These are phyloP conservation scores for Clinocottus analis DNA, from an alignment of 2,113 vertebrate genomes.

Conservation along the genomic window DNA sequence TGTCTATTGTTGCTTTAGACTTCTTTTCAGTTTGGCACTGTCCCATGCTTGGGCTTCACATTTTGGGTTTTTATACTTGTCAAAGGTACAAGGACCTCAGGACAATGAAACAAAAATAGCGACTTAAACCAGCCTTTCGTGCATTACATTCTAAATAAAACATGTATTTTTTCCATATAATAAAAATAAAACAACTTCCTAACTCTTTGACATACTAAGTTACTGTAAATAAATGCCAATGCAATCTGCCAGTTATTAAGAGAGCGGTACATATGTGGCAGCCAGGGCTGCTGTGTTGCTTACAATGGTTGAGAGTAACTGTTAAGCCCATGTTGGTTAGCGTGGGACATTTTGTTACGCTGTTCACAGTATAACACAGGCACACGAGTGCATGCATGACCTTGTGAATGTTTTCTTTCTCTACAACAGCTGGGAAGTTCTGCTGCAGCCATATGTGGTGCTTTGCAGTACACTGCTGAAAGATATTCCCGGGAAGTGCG, in stretches of 20 bases:
- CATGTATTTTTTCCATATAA: neutral
- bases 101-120: neutral
- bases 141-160: too few relatives aligned
- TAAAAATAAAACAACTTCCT: neutral
- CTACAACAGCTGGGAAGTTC: neutral
- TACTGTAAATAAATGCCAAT: neutral
- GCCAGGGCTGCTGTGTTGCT: neutral
- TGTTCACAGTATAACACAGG: neutral
- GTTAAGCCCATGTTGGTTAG: neutral
- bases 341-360: neutral
- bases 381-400: neutral
- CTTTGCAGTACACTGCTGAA: constrained; percentile 13
- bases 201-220: neutral
- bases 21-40: neutral
- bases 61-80: neutral
- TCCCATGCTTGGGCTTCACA: neutral
- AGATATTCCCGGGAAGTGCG: neutral
- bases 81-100: neutral
- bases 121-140: neutral
- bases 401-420: neutral
- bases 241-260: neutral
- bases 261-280: neutral
- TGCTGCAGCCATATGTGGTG: neutral
- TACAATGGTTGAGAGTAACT: neutral
- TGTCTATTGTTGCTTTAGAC: neutral